Conservation (phyloP, 2,888 invertebrate species). For the Apamea monoglypha region DNA sequence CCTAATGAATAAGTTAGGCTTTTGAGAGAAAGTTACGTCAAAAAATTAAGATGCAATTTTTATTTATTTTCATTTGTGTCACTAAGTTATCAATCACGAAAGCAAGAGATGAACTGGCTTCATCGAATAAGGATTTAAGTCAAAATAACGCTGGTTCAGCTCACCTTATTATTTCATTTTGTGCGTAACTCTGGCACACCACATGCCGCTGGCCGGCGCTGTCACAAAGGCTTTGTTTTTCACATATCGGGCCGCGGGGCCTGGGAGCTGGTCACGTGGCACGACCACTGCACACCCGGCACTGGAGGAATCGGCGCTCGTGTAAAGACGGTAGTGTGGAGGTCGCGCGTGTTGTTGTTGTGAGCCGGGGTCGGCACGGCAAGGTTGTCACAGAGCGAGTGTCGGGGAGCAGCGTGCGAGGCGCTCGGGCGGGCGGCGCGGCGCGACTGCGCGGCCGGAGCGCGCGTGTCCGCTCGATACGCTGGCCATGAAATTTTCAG, state of each 20-base stretch:
- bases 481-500: slow-evolving; percentile 90
- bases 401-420: slow-evolving; percentile 72
- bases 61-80: background rate
- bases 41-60: background rate
- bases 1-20: slow-evolving; percentile 22
- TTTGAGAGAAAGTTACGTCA: slow-evolving; percentile 31
- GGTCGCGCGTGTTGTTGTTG: slow-evolving; percentile 79
- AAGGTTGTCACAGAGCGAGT: slow-evolving; percentile 75
- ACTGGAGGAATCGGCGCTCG: slow-evolving; percentile 67
- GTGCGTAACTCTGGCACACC: slow-evolving; percentile 77
- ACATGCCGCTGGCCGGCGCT: slow-evolving; percentile 79
- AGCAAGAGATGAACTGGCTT: background rate
- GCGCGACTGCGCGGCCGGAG: slow-evolving; percentile 83
- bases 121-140: slow-evolving; percentile 9
- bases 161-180: slow-evolving; percentile 89
- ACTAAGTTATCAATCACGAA: background rate
- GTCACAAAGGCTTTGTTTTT: slow-evolving; percentile 77
- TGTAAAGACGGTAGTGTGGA: slow-evolving; percentile 66
- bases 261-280: slow-evolving; percentile 72
- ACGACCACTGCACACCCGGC: slow-evolving; percentile 78
- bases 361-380: slow-evolving; percentile 70
- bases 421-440: slow-evolving; percentile 77
- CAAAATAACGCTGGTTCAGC: slow-evolving; percentile 55
- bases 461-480: slow-evolving; percentile 85
- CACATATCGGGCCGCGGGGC: slow-evolving; percentile 77